These are phyloP conservation scores for Zonitis immaculata DNA, from an alignment of 2,888 invertebrate species.

Conservation along the genomic window DNA sequence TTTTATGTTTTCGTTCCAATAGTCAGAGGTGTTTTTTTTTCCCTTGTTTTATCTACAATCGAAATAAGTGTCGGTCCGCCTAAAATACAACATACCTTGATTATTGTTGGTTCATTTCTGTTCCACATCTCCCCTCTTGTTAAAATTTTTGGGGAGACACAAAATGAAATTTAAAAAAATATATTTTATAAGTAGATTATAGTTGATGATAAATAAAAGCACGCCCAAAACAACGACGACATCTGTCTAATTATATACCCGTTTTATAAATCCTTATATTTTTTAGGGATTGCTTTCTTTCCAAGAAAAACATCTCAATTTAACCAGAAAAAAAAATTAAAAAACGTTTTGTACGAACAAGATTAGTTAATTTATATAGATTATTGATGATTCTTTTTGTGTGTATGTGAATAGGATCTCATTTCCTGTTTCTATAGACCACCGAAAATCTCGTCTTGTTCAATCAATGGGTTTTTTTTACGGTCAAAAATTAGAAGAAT, in stretches of 20 bases:
- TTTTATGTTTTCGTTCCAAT: constrained; percentile 31
- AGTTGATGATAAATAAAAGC: constrained; percentile 28
- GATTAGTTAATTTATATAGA: not conserved
- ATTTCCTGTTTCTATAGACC: constrained; percentile 19
- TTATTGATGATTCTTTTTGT: not conserved
- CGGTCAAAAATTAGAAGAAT: constrained; percentile 9
- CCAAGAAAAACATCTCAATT: not conserved
- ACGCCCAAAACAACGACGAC: constrained; percentile 20
- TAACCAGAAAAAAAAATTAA: not conserved
- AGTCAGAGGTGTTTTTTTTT: no score
- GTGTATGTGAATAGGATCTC: constrained; percentile 12
- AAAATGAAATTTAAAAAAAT: not conserved
- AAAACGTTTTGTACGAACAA: not conserved
- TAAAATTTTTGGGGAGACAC: not conserved
- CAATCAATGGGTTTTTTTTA: constrained; percentile 4
- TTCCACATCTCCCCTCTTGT: not conserved
- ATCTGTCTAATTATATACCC: constrained; percentile 15
- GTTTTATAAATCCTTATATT: not conserved
- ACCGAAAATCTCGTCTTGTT: not conserved
- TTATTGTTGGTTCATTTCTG: not conserved
- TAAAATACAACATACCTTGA: not conserved
- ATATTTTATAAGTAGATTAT: constrained; percentile 22
- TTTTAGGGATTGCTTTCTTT: not conserved
- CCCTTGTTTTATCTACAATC: constrained; percentile 27
- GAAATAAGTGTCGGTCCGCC: not conserved